phyloP scores from a whole-genome alignment of 2,888 invertebrate species.

The Euplagia quadripunctaria region DNA sequence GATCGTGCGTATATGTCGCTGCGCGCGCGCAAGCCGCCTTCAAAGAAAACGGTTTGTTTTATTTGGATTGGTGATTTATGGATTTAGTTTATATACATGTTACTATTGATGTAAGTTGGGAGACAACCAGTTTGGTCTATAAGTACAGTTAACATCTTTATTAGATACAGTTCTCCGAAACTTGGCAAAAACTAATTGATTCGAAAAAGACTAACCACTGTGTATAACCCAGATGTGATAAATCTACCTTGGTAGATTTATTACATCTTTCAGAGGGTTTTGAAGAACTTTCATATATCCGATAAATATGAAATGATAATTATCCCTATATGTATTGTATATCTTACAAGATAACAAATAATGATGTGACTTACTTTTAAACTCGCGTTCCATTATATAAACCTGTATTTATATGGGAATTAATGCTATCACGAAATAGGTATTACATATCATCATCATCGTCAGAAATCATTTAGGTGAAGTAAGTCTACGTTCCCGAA shows the following conservation, averaged over 20 bases:
- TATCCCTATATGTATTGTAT: neutral
- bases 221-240: too few species aligned
- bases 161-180: neutral
- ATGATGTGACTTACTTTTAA: too few species aligned
- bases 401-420: too few species aligned
- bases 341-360: neutral
- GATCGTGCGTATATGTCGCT: slow-evolving; percentile 86
- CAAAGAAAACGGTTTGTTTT: slow-evolving; percentile 74
- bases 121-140: neutral
- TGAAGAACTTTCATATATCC: neutral
- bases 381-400: too few species aligned
- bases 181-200: neutral
- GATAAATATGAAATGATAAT: neutral
- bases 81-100: slow-evolving; percentile 17
- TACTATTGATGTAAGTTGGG: neutral
- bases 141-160: neutral
- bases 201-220: neutral
- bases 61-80: slow-evolving; percentile 22
- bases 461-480: too few species aligned
- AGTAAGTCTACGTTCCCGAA: too few species aligned
- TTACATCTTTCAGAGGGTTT: neutral
- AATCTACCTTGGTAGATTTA: too few species aligned
- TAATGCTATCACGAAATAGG: too few species aligned
- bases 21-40: slow-evolving; percentile 81
- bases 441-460: too few species aligned